A percentile compares a stretch with the other conserved stretches of the same genome.
Conservation (phyloP, 2,113 vertebrate genomes). For the Diglossa brunneiventris region DNA sequence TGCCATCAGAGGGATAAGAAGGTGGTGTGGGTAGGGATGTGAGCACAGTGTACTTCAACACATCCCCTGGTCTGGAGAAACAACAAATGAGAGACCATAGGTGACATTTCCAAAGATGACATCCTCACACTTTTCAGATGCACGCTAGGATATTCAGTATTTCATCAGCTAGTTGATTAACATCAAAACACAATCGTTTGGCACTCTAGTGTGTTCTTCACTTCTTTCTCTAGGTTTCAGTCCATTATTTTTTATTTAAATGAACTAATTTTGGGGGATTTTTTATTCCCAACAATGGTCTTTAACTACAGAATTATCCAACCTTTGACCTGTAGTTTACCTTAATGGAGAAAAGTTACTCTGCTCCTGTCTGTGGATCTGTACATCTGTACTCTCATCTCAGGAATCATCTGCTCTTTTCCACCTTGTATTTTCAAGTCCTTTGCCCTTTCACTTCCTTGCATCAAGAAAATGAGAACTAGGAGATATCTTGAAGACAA, state of each 20-base stretch:
- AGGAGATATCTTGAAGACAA: not conserved
- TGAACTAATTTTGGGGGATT: not conserved
- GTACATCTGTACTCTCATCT: not conserved
- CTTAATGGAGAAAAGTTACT: not conserved
- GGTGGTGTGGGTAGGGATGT: not conserved
- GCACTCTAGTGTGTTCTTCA: not conserved
- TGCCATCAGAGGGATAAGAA: not conserved
- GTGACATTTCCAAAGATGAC: not conserved
- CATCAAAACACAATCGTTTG: not conserved
- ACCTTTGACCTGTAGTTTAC: not conserved
- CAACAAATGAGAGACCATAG: not conserved
- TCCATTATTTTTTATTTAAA: not conserved
- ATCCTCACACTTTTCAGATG: not conserved
- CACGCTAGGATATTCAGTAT: not conserved
- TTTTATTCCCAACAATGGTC: not conserved
- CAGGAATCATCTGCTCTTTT: not conserved
- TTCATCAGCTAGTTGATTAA: not conserved
- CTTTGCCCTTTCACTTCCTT: not conserved
- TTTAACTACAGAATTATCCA: not conserved
- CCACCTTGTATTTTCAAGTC: not conserved
- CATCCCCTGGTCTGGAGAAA: not conserved
- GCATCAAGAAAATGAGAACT: not conserved
- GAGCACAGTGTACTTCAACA: not conserved
- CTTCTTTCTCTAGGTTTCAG: not conserved
- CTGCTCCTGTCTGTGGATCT: not conserved